Evolutionary conservation across 2,888 invertebrate species (phyloP).

Genomic region (Phyllotreta striolata): DNA sequence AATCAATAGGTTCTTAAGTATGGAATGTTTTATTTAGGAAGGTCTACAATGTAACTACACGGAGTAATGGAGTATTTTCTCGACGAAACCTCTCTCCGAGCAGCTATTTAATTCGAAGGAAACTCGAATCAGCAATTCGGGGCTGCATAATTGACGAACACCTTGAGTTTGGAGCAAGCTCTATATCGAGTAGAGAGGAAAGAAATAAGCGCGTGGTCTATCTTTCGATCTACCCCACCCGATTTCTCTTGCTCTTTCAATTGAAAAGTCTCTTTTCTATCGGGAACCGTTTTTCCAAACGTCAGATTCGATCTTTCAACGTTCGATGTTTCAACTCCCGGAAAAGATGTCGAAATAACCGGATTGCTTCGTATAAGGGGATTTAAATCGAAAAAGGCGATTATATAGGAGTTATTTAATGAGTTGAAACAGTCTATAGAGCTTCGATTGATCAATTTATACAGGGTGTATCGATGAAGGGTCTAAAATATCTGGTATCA

Average conservation of each 20-base stretch:
- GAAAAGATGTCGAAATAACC: neutral
- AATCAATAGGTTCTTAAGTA: no score
- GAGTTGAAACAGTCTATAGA: no score
- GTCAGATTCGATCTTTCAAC: slow-evolving; percentile 21
- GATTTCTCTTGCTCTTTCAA: slow-evolving; percentile 18
- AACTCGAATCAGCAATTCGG: slow-evolving; percentile 2
- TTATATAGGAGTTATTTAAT: neutral
- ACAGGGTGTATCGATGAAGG: no score
- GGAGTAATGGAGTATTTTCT: neutral
- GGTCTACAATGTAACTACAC: neutral
- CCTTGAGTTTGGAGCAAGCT: slow-evolving; percentile 19
- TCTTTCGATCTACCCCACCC: slow-evolving; percentile 35
- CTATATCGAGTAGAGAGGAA: slow-evolving; percentile 1
- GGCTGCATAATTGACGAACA: slow-evolving; percentile 26
- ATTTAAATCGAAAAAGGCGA: neutral
- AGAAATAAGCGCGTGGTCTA: slow-evolving; percentile 30
- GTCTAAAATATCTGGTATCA: no score
- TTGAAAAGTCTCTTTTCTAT: slow-evolving; percentile 30
- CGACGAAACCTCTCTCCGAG: no score
- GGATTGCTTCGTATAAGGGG: neutral
- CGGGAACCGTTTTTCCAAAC: slow-evolving; percentile 17
- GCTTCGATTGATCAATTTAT: no score
- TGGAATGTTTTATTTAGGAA: no score
- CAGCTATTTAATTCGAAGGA: slow-evolving; percentile 15
- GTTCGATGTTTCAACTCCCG: neutral